Percentiles rank a stretch among this genome's conserved stretches.
Evolutionary conservation across 2,888 invertebrate genomes (phyloP).

Genomic region (Deladenus siricidicola): DNA sequence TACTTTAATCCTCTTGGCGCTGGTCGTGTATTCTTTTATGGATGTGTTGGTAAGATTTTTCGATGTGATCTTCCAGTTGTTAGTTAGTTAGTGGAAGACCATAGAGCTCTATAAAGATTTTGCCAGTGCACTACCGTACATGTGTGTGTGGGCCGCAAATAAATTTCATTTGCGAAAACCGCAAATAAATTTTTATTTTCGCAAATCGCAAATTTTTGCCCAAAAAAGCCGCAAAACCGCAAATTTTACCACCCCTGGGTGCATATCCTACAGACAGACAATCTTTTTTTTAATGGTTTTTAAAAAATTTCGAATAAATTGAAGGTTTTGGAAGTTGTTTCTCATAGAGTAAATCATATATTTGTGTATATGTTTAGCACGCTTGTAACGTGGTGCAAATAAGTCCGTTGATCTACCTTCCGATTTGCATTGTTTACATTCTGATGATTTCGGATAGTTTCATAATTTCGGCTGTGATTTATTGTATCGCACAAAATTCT

Average conservation of each 20-base stretch:
- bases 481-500: conserved; percentile 46
- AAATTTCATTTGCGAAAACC: no score
- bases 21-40: conserved; percentile 36
- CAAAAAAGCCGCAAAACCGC: no score
- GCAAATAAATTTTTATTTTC: no score
- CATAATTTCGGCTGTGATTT: conserved; percentile 45
- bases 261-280: no score
- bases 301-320: not conserved
- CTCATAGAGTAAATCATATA: not conserved
- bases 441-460: conserved; percentile 46
- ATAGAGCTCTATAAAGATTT: no score
- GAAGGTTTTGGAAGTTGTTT: conserved; percentile 6
- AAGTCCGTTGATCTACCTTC: conserved; percentile 25
- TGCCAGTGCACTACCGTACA: no score
- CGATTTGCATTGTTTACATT: conserved; percentile 40
- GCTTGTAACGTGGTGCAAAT: conserved; percentile 29
- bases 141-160: no score
- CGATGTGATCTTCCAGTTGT: no score
- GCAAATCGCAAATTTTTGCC: no score
- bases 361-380: conserved; percentile 18
- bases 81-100: no score
- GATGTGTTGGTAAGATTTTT: conserved; percentile 30
- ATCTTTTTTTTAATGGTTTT: not conserved
- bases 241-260: no score
- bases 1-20: conserved; percentile 30